Conservation (phyloP, 92 coral and sea anemone species). For the Metridium senile region DNA sequence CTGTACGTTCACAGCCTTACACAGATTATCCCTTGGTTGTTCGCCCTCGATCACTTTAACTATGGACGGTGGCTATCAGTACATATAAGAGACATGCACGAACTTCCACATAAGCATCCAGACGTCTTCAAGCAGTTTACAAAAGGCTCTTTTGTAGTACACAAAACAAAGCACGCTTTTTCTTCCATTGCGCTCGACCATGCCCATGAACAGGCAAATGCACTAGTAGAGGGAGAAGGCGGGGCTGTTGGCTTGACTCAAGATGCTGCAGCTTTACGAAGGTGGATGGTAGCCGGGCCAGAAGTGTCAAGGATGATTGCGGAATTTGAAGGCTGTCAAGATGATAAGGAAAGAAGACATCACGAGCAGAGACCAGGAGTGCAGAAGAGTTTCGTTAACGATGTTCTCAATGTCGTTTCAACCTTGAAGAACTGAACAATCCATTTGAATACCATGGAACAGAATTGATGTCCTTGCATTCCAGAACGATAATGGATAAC, state of each 20-base stretch:
- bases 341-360: slow-evolving; percentile 34
- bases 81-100: slow-evolving; percentile 45
- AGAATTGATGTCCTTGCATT: slow-evolving; percentile 65
- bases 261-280: slow-evolving; percentile 31
- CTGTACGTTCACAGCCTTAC: no score
- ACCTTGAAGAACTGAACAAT: slow-evolving; percentile 54
- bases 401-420: slow-evolving; percentile 40
- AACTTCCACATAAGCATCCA: slow-evolving; percentile 41
- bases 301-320: slow-evolving; percentile 36
- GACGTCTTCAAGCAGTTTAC: slow-evolving; percentile 38
- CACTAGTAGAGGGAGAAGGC: slow-evolving; percentile 62
- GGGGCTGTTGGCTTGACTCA: slow-evolving; percentile 52
- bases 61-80: slow-evolving; percentile 57
- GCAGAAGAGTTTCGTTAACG: slow-evolving; percentile 44
- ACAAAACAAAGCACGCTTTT: slow-evolving; percentile 54
- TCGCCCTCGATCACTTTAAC: no score
- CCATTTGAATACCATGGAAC: slow-evolving; percentile 55
- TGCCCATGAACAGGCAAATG: slow-evolving; percentile 70
- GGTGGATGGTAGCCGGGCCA: slow-evolving; percentile 56
- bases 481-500: slow-evolving; percentile 58
- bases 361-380: slow-evolving; percentile 55
- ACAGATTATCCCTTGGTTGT: no score
- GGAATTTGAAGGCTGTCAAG: slow-evolving; percentile 17
- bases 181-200: slow-evolving; percentile 67
- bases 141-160: slow-evolving; percentile 59